A percentile compares a stretch with the other conserved stretches of the same genome.
Conservation (phyloP, 1,140 invertebrate genomes). For the Drosophila pseudoobscura region DNA sequence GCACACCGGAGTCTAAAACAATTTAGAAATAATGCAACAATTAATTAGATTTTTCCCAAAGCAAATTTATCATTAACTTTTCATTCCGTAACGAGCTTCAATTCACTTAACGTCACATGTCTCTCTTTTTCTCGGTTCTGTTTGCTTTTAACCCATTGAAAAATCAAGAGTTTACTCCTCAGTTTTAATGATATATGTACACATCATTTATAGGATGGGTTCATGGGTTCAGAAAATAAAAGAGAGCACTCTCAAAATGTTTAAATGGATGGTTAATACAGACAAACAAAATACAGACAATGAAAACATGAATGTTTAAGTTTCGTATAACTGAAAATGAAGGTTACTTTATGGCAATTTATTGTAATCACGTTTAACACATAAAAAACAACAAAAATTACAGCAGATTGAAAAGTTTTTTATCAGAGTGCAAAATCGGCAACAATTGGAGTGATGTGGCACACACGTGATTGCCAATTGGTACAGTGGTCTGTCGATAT, state of each 20-base stretch:
- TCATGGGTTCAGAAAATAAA: neutral
- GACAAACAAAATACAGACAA: neutral
- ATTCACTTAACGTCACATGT: conserved; percentile 29
- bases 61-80: conserved; percentile 46
- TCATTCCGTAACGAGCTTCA: conserved; percentile 27
- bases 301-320: conserved; percentile 23
- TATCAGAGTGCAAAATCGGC: conserved; percentile 26
- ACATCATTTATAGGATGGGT: neutral
- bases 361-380: conserved; percentile 65
- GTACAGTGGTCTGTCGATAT: conserved; percentile 17
- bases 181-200: neutral
- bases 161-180: conserved; percentile 1
- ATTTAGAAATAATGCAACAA: conserved; percentile 43
- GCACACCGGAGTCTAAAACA: conserved; percentile 18
- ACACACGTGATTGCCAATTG: conserved; percentile 26
- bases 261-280: neutral
- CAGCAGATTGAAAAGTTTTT: conserved; percentile 25
- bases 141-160: conserved; percentile 11
- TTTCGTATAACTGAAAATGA: conserved; percentile 34
- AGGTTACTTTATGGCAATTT: conserved; percentile 32
- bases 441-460: conserved; percentile 35
- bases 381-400: conserved; percentile 26
- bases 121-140: conserved; percentile 5
- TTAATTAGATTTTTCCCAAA: conserved; percentile 51
- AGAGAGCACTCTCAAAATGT: too few species aligned